phyloP scores from a whole-genome alignment of 2,797 vertebrate species.

The Tenualosa ilisha region DNA sequence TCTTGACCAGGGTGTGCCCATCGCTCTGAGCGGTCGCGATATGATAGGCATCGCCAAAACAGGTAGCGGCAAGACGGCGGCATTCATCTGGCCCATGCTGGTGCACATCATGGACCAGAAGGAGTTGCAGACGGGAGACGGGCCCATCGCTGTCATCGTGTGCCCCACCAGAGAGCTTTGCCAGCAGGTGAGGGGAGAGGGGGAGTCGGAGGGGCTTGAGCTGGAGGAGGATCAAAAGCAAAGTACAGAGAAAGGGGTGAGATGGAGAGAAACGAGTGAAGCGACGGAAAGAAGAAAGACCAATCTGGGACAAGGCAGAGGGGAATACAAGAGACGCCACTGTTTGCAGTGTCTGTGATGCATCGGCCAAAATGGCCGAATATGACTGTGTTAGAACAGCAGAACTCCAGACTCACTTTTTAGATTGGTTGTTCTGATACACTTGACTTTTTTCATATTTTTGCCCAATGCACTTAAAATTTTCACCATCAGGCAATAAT shows the following conservation, averaged over 20 bases:
- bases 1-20: conserved; percentile 86
- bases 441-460: too few species aligned
- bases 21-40: conserved; percentile 93
- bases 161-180: conserved; percentile 98
- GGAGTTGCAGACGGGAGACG: conserved; percentile 91
- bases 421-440: too few species aligned
- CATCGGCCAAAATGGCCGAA: not conserved
- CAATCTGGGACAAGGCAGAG: not conserved
- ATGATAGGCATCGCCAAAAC: conserved; percentile 99
- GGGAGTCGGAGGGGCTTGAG: conserved; percentile 26
- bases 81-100: conserved; percentile 98
- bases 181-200: conserved; percentile 82
- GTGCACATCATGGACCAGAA: conserved; percentile 99
- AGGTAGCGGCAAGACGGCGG: conserved; percentile 96
- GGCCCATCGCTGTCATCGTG: conserved; percentile 93
- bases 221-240: not conserved
- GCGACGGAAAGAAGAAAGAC: not conserved
- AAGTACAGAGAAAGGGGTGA: not conserved
- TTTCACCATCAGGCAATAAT: too few species aligned
- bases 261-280: not conserved
- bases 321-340: not conserved
- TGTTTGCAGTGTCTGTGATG: not conserved
- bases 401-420: too few species aligned
- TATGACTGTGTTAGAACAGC: too few species aligned
- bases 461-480: too few species aligned